These are phyloP conservation scores for Clepsis dumicolana DNA, from an alignment of 2,888 invertebrate species.

Conservation along the genomic window DNA sequence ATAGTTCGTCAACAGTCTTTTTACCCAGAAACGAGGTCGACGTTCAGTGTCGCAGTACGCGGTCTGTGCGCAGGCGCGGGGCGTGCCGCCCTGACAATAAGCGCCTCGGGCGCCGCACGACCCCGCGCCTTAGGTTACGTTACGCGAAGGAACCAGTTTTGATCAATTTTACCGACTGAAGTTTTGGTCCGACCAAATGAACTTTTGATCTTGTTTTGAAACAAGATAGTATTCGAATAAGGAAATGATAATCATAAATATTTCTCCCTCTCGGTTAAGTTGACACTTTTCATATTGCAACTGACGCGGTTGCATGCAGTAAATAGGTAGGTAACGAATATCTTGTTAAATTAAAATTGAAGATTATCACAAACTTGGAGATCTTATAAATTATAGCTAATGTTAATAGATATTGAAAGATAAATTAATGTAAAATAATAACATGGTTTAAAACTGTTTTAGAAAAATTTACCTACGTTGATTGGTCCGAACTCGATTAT, in stretches of 20 bases:
- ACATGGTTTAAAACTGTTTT: slow-evolving; percentile 83
- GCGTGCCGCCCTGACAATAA: slow-evolving; percentile 18
- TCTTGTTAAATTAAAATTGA: slow-evolving; percentile 83
- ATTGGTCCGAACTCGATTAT: slow-evolving; percentile 78
- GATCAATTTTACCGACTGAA: slow-evolving; percentile 84
- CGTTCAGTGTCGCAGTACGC: slow-evolving; percentile 15
- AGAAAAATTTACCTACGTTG: slow-evolving; percentile 86
- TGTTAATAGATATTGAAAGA: slow-evolving; percentile 83
- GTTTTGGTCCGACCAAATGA: slow-evolving; percentile 86
- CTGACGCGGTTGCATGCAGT: slow-evolving; percentile 67
- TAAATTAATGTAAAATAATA: slow-evolving; percentile 77
- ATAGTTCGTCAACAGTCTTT: not conserved
- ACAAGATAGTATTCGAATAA: slow-evolving; percentile 80
- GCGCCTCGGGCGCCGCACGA: slow-evolving; percentile 44
- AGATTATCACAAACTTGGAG: slow-evolving; percentile 81
- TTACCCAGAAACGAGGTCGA: slow-evolving; percentile 1
- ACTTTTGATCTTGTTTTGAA: slow-evolving; percentile 83
- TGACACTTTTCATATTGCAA: slow-evolving; percentile 71
- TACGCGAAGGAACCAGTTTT: slow-evolving; percentile 68
- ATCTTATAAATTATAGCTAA: slow-evolving; percentile 84
- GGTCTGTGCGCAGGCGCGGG: slow-evolving; percentile 15
- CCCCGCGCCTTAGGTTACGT: slow-evolving; percentile 48
- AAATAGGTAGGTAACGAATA: slow-evolving; percentile 84
- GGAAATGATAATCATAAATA: slow-evolving; percentile 71
- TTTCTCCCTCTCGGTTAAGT: slow-evolving; percentile 75